These are phyloP conservation scores for Cottoperca gobio DNA, from an alignment of 2,797 vertebrate genomes.

Conservation along the genomic window DNA sequence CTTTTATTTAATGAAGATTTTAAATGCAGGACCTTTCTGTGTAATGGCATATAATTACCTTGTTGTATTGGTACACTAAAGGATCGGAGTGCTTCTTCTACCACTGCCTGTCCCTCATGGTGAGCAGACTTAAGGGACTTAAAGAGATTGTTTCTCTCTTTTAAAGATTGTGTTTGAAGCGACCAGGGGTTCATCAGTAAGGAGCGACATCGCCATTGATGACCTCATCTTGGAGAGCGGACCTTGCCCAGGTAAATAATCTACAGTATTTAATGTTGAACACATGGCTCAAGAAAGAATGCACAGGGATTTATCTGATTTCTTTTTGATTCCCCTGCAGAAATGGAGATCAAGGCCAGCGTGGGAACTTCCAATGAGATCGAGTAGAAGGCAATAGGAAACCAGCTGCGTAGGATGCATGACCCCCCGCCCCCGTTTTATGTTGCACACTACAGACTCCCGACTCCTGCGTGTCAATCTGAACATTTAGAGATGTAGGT, in stretches of 20 bases:
- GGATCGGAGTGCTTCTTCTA: not conserved
- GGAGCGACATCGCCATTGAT: conserved; percentile 94
- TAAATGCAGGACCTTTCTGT: not conserved
- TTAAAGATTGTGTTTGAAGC: conserved; percentile 93
- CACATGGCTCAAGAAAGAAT: not conserved
- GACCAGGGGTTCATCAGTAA: conserved; percentile 88
- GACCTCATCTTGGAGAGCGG: conserved; percentile 89
- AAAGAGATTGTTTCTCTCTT: not conserved
- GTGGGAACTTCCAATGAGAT: conserved; percentile 73
- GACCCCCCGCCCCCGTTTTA: not conserved
- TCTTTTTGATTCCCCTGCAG: conserved; percentile 40
- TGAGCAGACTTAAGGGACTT: no score
- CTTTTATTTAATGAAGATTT: not conserved
- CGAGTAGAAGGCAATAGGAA: conserved; percentile 54
- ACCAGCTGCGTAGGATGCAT: conserved; percentile 48
- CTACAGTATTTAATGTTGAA: not conserved
- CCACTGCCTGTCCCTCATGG: not conserved
- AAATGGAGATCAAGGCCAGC: conserved; percentile 24
- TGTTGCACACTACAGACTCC: conserved; percentile 63
- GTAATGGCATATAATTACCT: not conserved
- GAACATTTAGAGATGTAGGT: conserved; percentile 21
- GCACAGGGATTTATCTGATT: not conserved
- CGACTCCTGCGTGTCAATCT: conserved; percentile 19
- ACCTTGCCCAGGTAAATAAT: conserved; percentile 70
- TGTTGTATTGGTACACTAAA: not conserved